A percentile compares a stretch with the other conserved stretches of the same genome.
Evolutionary conservation across 2,888 invertebrate genomes (phyloP).

Genomic region (Drosophila incognita): DNA sequence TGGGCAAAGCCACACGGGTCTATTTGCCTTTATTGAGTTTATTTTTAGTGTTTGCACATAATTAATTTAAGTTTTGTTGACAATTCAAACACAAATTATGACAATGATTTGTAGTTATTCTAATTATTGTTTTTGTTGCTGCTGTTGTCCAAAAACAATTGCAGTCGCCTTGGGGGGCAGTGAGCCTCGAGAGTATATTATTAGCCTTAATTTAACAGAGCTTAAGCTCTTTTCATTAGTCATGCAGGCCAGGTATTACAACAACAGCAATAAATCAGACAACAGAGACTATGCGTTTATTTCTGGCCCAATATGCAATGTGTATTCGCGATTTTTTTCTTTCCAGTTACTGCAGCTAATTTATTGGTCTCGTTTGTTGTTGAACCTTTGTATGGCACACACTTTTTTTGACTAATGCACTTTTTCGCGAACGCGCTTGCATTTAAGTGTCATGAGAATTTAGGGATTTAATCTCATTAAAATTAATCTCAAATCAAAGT

Average conservation of each 20-base stretch:
- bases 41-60: conserved; percentile 75
- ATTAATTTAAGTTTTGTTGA: conserved; percentile 69
- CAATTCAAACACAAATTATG: conserved; percentile 43
- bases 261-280: neutral
- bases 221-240: conserved; percentile 62
- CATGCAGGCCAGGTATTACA: conserved; percentile 59
- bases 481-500: conserved; percentile 54
- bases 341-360: conserved; percentile 29
- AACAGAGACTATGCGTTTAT: conserved; percentile 39
- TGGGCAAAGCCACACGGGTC: conserved; percentile 28
- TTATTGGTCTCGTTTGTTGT: conserved; percentile 31
- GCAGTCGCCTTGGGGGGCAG: conserved; percentile 45
- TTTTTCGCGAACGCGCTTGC: conserved; percentile 44
- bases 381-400: conserved; percentile 35
- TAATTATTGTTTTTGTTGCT: conserved; percentile 3
- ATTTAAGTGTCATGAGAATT: conserved; percentile 30
- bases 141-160: conserved; percentile 7
- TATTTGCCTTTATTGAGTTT: conserved; percentile 47
- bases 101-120: conserved; percentile 47
- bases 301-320: conserved; percentile 41
- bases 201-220: conserved; percentile 45
- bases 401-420: conserved; percentile 33
- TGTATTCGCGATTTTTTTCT: conserved; percentile 36
- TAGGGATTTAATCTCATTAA: conserved; percentile 61
- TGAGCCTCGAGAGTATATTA: conserved; percentile 39